Conservation (phyloP, 2,888 invertebrate genomes). For the Hypolimnas misippus region DNA sequence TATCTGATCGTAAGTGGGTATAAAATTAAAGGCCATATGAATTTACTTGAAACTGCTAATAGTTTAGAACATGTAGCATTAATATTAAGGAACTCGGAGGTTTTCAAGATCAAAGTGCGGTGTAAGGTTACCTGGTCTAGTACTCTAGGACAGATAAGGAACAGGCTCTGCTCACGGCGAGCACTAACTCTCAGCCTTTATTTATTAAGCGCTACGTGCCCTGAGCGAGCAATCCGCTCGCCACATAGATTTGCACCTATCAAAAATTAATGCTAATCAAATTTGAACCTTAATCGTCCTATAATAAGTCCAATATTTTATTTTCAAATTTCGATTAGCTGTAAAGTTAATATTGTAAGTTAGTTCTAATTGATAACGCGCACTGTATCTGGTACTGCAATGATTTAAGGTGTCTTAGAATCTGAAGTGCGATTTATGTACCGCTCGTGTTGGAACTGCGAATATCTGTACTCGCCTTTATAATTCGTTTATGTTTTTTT, state of each 20-base stretch:
- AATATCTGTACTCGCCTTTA: conserved; percentile 37
- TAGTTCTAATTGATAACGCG: conserved; percentile 75
- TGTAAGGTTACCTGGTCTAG: conserved; percentile 69
- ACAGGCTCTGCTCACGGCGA: conserved; percentile 65
- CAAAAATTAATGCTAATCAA: conserved; percentile 43
- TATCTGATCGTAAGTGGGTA: neutral
- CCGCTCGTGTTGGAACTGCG: conserved; percentile 48
- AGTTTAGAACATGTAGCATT: conserved; percentile 14
- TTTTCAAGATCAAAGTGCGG: conserved; percentile 55
- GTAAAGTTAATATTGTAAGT: conserved; percentile 49
- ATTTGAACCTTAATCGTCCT: conserved; percentile 44
- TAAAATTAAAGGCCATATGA: neutral
- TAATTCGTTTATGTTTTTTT: conserved; percentile 10
- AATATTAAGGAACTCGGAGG: conserved; percentile 23
- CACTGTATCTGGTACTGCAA: conserved; percentile 72
- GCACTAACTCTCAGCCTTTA: conserved; percentile 73
- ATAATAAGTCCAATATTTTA: conserved; percentile 37
- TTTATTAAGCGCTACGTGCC: conserved; percentile 78
- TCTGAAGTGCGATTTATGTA: conserved; percentile 65
- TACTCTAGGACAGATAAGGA: conserved; percentile 68
- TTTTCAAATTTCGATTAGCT: conserved; percentile 28
- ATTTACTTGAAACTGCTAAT: neutral
- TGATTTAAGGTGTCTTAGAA: conserved; percentile 73
- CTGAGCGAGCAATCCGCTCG: conserved; percentile 64
- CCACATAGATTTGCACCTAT: conserved; percentile 47